Evolutionary conservation across 2,797 vertebrate species (phyloP), one percentile per base, ranked within the genome.

Genomic region (Muscicapa comitata): DNA sequence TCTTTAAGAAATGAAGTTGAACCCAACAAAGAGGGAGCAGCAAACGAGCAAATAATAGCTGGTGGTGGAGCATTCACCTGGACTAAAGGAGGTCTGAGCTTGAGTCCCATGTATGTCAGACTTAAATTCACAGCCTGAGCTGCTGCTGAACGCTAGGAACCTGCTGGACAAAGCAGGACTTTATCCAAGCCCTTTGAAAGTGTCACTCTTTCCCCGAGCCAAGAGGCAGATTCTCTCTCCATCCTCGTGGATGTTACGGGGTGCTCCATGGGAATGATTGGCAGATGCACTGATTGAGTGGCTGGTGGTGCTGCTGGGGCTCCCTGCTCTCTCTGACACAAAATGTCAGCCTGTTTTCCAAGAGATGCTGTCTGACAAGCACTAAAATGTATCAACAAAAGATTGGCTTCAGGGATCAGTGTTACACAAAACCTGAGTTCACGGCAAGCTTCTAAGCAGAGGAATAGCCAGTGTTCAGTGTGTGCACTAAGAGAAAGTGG

Each of bases 191-290:
- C 48, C 81, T 55, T 23, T 25, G 35, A 11, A 86, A 25, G 11
- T 29, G 7, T 23, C 14, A 4, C 13, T 35, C 38, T 43, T 57
- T 31, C 13, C 0, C 73, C 5, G 13, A 88, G 84, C 87, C 91
- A 89, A 67, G 71, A 50, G 73, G 19, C 87, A 84, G 82, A 58
- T 90, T 84, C 80, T 88, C 20, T 37, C 57, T 55, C 33, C 15
- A 12, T 55, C 76, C 73, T 45, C 1, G 6, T 11, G 11, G 57
- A 21, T 51, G 37, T 14, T 37, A 11, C 8, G 15, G 45, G 62
- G n/a, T 11, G 26, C 38, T 35, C 9, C 17, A 3, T 16, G 40
- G 40, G 20, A 10, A 10, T 68, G 87, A 66, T 11, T 85, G 89
- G 51, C 87, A 94, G 43, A 17, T 62, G 25, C 3, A 18, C 14